Percentiles rank a stretch among this genome's conserved stretches.
Conservation (phyloP, 1,140 invertebrate species). For the Pseudomyrmex dendroicus region DNA sequence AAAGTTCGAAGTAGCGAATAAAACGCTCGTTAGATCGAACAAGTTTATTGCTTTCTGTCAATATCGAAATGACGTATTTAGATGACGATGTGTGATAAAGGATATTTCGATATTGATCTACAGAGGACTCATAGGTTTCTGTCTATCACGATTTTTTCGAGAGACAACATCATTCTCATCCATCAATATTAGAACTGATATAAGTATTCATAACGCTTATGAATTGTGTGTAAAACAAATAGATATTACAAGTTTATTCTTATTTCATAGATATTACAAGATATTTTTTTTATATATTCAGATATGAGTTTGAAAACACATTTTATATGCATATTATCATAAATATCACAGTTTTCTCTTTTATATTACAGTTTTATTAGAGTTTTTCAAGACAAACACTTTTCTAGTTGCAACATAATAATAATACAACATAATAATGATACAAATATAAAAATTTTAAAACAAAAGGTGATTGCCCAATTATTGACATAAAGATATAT, state of each 20-base stretch:
- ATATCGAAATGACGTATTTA: conserved; percentile 41
- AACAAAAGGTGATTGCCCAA: neutral
- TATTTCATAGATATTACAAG: neutral
- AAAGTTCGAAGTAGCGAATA: conserved; percentile 26
- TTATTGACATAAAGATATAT: neutral
- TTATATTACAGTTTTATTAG: neutral
- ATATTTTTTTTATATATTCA: neutral
- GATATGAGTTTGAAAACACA: neutral
- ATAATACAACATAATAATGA: neutral
- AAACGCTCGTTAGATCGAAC: conserved; percentile 12
- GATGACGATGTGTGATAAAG: conserved; percentile 18
- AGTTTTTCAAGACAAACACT: neutral
- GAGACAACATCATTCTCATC: conserved; percentile 20
- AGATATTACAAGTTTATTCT: neutral
- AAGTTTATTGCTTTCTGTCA: conserved; percentile 19
- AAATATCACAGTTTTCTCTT: too few species aligned
- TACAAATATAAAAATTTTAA: neutral
- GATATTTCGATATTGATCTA: conserved; percentile 32
- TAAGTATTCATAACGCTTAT: neutral
- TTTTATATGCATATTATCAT: neutral
- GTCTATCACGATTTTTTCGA: conserved; percentile 4
- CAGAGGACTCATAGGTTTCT: neutral
- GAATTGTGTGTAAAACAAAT: neutral
- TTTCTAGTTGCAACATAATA: neutral
- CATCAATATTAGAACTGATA: conserved; percentile 19